Base-by-base conservation (phyloP, 2,888 invertebrate species). In the Lithophane socia region DNA sequence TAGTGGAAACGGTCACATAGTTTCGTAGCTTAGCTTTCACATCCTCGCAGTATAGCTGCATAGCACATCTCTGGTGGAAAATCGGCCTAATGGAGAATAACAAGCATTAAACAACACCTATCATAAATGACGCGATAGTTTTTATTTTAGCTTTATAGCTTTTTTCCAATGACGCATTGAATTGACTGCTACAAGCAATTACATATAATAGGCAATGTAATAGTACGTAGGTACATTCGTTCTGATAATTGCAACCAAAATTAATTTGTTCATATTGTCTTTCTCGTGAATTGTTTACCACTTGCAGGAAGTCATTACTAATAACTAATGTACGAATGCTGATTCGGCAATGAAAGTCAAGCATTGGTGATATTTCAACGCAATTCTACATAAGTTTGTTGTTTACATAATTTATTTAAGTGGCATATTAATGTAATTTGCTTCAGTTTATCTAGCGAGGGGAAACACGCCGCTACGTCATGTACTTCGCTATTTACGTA, bases 231-330 rank as follows among this genome's bases (percentile, higher is more conserved):
- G 37, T 79, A 60, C 21, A 49, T 56, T 63, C 54, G 47, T 80
- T 80, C 10, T 42, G 29, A 73, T 73, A 49, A 67, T 63, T 67
- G 47, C 72, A 80, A 54, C 21, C 2, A 80, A 67, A 61, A 70
- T 24, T 47, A 54, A 54, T 72, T 63, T 72, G 44, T 44, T 60
- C 24, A 24, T 72, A 65, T 65, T 80, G 80, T 65, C 52, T 60
- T 65, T 73, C 52, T 79, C 65, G 52, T 54, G 58, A 65, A 73
- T 52, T 54, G 24, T 64, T 81, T 24, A 68, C 21, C 49, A 60
- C 10, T 81, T 60, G 29, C 65, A 76, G 82, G 49, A 75, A 79
- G 44, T 42, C 52, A 65, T 80, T 82, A 82, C 37, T 60, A 49
- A 49, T n/a, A 54, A 67, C 37, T 47, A 29, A 75, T 68, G 56